Evolutionary conservation across 1,140 invertebrate genomes (phyloP), one percentile per base, ranked within the genome.

Genomic region (Cylas formicarius): DNA sequence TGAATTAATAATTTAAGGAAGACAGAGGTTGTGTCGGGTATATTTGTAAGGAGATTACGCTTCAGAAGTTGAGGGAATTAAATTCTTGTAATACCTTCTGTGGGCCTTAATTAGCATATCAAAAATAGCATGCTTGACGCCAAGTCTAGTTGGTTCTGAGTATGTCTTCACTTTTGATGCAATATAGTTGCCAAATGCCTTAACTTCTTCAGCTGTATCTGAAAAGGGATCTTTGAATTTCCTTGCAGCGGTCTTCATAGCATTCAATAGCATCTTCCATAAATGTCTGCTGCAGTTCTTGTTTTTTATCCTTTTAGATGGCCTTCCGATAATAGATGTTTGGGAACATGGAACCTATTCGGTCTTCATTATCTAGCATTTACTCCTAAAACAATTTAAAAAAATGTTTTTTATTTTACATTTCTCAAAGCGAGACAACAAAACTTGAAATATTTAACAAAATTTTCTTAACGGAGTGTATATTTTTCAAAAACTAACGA

Each of bases 151-250:
- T 18, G 24, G 20, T 2, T 39, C 36, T 8, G 21, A 39, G 22
- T 39, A 39, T 39, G 21, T 26, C 20, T 39, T 39, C 36, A 39
- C 27, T 39, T 39, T 39, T 39, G 36, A 39, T 24, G 27, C 27
- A 39, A 39, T 24, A 26, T 39, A 39, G 21, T 39, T 39, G 21
- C 36, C 36, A 39, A 39, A 39, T 16, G 36, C 36, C 14, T 39
- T 23, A 14, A 39, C 36, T 24, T 39, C 19, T 39, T 39, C 36
- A 39, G 19, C 2, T 39, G 36, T 26, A 19, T 26, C 36, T 39
- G 21, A 39, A 39, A 9, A 24, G 36, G 21, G 19, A 24, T 21
- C 2, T 36, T 36, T 39, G 24, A 39, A 26, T 39, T 19, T 39
- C 24, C 36, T 39, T 24, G 2, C 36, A 39, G 36, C 20, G n/a